These are phyloP conservation scores for Scytalopus superciliaris DNA, from an alignment of 2,113 vertebrate genomes.

Conservation along the genomic window DNA sequence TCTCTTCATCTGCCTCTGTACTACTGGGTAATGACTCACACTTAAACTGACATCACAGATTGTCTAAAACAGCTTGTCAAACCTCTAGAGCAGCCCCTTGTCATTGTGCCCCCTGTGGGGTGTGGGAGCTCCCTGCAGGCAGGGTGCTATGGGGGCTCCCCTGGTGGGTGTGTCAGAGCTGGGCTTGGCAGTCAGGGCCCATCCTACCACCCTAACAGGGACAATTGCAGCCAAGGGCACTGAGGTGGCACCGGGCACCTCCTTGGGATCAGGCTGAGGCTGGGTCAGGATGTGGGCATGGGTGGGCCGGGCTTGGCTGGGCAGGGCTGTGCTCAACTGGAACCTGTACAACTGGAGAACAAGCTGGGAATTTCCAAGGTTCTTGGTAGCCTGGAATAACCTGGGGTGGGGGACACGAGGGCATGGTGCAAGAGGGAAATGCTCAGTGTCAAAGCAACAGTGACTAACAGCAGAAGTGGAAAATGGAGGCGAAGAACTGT, in stretches of 20 bases:
- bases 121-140: background rate
- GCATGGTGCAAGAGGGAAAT: background rate
- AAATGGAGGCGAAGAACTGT: background rate
- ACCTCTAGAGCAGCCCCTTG: background rate
- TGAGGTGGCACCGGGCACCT: background rate
- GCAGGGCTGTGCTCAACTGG: background rate
- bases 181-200: background rate
- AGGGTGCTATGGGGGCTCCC: background rate
- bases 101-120: background rate
- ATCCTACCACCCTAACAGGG: background rate
- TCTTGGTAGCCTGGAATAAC: background rate
- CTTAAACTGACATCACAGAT: background rate
- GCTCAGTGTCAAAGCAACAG: background rate
- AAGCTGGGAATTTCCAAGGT: background rate
- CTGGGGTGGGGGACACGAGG: no score
- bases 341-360: background rate
- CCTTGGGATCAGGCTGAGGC: background rate
- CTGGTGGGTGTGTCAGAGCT: background rate
- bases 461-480: background rate
- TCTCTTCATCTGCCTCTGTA: background rate
- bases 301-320: no score
- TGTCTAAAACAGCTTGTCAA: background rate
- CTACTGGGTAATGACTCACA: background rate
- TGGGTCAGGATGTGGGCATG: background rate
- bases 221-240: accelerated